Conservation (phyloP, 2,113 vertebrate species). For the Nyctibius bracteatus region DNA sequence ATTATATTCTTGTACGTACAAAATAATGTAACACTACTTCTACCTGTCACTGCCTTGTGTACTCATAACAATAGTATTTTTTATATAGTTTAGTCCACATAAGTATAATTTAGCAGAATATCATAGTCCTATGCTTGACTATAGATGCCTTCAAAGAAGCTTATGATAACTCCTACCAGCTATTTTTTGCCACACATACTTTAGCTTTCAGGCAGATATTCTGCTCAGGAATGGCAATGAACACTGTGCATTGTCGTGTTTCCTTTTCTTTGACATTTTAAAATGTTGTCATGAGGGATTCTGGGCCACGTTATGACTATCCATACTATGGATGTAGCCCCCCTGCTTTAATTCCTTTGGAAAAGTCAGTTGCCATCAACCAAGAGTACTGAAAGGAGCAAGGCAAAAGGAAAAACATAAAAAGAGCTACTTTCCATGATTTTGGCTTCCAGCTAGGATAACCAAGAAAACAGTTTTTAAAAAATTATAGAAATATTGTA, state of each 20-base stretch:
- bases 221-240: not conserved
- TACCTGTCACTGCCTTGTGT: not conserved
- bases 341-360: not conserved
- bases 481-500: not conserved
- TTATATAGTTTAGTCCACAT: not conserved
- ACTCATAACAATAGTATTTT: not conserved
- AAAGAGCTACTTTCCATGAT: not conserved
- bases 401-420: not conserved
- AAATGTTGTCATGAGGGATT: not conserved
- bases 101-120: not conserved
- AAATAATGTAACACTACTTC: not conserved
- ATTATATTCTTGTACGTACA: not conserved
- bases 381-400: not conserved
- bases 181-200: not conserved
- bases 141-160: not conserved
- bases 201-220: not conserved
- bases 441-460: not conserved
- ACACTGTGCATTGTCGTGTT: not conserved
- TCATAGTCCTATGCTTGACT: not conserved
- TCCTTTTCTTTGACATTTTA: not conserved
- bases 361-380: not conserved
- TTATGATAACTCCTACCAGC: not conserved
- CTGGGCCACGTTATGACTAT: not conserved
- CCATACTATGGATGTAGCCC: not conserved
- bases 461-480: not conserved